Evolutionary conservation across 2,113 vertebrate genomes (phyloP).

Genomic region (Tichodroma muraria): DNA sequence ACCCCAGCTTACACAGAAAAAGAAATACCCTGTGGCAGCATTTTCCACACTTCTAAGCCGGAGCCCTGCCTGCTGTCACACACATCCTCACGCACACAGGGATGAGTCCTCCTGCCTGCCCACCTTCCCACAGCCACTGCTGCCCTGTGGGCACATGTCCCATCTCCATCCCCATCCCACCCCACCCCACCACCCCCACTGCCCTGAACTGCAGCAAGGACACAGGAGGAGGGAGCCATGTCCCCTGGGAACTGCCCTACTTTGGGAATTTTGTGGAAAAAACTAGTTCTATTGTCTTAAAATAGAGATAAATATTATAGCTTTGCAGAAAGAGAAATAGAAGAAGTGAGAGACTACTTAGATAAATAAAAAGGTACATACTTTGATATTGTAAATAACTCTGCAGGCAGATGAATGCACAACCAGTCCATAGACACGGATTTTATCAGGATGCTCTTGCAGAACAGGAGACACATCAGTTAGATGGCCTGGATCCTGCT

Average conservation of each 20-base stretch:
- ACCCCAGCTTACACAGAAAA: not conserved
- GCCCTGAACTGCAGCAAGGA: not conserved
- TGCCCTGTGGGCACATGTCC: not conserved
- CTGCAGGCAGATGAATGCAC: not conserved
- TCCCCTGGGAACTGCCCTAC: conserved; percentile 29
- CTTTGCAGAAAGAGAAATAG: not conserved
- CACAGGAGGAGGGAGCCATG: not conserved
- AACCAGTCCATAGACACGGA: not conserved
- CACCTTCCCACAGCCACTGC: not conserved
- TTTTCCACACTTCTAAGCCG: conserved; percentile 33
- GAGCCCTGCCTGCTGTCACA: conserved; percentile 5
- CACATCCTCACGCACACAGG: rapidly evolving
- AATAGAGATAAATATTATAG: conserved; percentile 29
- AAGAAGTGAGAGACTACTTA: not conserved
- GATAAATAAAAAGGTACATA: conserved; percentile 19
- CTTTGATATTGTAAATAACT: conserved; percentile 5
- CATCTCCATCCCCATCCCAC: not conserved
- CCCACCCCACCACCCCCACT: no score
- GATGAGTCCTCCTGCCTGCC: not conserved
- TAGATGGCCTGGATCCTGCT: not conserved
- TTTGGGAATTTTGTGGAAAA: not conserved
- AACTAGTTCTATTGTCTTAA: conserved; percentile 2
- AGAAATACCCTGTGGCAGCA: conserved; percentile 44
- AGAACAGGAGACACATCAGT: not conserved
- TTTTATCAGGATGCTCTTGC: not conserved